These are phyloP conservation scores for Casuarius casuarius DNA, from an alignment of 2,113 vertebrate species.

Conservation along the genomic window DNA sequence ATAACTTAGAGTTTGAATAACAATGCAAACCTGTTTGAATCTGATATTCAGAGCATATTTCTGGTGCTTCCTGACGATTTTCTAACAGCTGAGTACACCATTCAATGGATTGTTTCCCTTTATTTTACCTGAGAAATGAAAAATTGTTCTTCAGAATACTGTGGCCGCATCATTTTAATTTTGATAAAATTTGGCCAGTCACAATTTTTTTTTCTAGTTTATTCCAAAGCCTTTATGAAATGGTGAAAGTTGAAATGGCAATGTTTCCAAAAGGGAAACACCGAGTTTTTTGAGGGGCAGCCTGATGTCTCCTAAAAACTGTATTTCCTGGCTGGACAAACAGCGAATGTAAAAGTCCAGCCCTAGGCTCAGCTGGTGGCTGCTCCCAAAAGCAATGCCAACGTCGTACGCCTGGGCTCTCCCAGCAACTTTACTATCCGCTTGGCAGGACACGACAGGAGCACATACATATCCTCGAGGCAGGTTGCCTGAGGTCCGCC, in stretches of 20 bases:
- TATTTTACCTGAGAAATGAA: background rate
- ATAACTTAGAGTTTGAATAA: too few relatives aligned
- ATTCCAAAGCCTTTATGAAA: background rate
- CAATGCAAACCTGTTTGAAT: background rate
- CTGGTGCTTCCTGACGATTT: background rate
- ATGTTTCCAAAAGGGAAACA: too few relatives aligned
- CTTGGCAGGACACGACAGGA: rapidly evolving
- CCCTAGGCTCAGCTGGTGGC: rapidly evolving
- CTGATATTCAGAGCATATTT: background rate
- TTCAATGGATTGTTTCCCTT: background rate
- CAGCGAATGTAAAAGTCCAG: background rate
- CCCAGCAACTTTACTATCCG: too few relatives aligned
- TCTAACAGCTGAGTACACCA: background rate
- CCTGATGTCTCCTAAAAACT: rapidly evolving
- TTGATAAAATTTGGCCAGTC: background rate
- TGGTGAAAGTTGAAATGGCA: background rate
- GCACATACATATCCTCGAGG: rapidly evolving
- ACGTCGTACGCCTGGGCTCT: rapidly evolving
- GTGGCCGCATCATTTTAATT: background rate
- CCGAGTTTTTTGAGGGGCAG: background rate
- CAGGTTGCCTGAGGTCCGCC: background rate
- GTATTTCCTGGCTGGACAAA: background rate
- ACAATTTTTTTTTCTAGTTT: background rate
- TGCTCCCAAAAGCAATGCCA: background rate
- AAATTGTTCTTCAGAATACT: background rate